phyloP scores from a whole-genome alignment of 2,797 vertebrate genomes.

The Catharus ustulatus region DNA sequence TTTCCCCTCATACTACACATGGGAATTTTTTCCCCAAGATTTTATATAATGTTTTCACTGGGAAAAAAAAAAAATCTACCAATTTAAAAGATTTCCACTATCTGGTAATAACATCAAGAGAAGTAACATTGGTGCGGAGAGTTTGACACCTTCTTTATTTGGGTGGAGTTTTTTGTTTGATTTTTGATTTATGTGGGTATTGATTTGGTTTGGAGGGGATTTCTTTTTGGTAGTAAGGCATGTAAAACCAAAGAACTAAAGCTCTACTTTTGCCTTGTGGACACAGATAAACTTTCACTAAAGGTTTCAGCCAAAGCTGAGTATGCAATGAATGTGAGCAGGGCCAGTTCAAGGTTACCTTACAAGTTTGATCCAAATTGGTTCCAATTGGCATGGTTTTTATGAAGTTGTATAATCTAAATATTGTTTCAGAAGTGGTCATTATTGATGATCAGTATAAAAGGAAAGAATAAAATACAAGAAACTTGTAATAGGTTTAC shows the following conservation, averaged over 20 bases:
- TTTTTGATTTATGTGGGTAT: background rate
- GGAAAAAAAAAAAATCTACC: background rate
- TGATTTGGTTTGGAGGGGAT: rapidly evolving
- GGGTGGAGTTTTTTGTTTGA: rapidly evolving
- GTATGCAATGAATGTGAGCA: background rate
- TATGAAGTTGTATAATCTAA: background rate
- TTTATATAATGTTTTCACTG: background rate
- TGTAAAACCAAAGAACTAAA: background rate
- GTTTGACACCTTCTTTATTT: background rate
- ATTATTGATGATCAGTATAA: background rate
- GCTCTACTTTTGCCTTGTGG: background rate
- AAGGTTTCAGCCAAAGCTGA: background rate
- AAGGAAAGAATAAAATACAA: constrained; percentile 18
- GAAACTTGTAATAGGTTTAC: background rate
- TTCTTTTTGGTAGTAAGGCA: background rate
- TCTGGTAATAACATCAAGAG: background rate
- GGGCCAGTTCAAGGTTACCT: background rate
- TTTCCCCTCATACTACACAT: rapidly evolving
- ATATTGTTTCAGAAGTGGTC: constrained; percentile 3
- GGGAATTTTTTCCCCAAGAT: background rate
- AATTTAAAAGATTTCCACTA: background rate
- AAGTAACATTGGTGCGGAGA: background rate
- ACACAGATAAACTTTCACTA: background rate
- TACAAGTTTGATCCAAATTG: background rate
- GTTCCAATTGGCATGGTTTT: background rate